Percentiles rank a stretch among this genome's conserved stretches.
phyloP scores from a whole-genome alignment of 2,797 vertebrate genomes.

The Catostomus latipinnis region DNA sequence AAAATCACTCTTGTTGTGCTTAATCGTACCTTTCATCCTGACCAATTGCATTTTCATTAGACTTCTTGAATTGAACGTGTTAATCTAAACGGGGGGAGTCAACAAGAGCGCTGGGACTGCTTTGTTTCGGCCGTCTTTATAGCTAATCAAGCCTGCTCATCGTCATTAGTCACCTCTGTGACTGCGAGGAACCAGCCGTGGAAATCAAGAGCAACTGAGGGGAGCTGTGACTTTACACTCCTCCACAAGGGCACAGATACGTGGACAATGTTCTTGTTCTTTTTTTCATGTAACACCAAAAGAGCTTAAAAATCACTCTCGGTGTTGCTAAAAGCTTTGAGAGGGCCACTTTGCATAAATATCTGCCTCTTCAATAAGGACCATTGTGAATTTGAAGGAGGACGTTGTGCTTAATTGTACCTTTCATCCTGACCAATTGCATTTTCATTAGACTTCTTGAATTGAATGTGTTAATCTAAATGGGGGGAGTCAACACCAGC shows the following conservation, averaged over 20 bases:
- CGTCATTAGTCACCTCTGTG: constrained; percentile 56
- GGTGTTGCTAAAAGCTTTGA: constrained; percentile 60
- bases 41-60: constrained; percentile 71
- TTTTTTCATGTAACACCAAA: background rate
- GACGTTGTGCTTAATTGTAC: constrained; percentile 70
- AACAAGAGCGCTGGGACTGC: constrained; percentile 31
- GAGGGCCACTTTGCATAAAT: constrained; percentile 71
- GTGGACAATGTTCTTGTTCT: constrained; percentile 31
- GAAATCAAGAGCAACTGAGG: constrained; percentile 53
- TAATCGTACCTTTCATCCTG: constrained; percentile 72
- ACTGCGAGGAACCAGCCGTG: constrained; percentile 44
- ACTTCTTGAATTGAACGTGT: constrained; percentile 68
- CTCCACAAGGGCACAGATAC: constrained; percentile 44
- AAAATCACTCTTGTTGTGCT: constrained; percentile 62
- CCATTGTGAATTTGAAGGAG: constrained; percentile 64
- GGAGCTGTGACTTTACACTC: constrained; percentile 41
- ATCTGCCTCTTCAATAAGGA: constrained; percentile 56
- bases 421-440: constrained; percentile 70
- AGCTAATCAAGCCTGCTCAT: constrained; percentile 55
- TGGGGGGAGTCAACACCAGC: constrained; percentile 54
- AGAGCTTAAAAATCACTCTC: constrained; percentile 47
- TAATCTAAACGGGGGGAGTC: constrained; percentile 67
- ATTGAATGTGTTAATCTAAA: constrained; percentile 71
- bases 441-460: constrained; percentile 69
- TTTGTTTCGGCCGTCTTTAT: constrained; percentile 53